Evolutionary conservation across 1,140 invertebrate genomes (phyloP).

Genomic region (Sogatella furcifera): DNA sequence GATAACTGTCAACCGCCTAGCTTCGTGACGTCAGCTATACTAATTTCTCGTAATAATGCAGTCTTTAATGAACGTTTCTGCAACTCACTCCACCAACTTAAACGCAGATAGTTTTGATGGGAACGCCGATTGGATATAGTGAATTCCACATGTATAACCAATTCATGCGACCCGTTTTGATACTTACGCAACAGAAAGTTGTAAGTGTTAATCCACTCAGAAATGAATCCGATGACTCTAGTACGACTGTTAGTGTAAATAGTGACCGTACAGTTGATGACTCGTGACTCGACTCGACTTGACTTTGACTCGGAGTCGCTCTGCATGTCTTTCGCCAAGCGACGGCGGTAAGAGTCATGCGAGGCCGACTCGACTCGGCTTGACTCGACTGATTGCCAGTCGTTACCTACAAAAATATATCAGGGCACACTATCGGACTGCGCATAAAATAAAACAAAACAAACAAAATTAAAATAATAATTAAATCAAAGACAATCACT

Average conservation of each 20-base stretch:
- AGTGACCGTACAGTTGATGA: slow-evolving; percentile 37
- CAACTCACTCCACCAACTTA: too few species aligned
- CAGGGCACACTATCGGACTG: background rate
- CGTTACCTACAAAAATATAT: background rate
- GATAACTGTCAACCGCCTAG: too few species aligned
- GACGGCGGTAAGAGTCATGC: too few species aligned
- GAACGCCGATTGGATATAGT: too few species aligned
- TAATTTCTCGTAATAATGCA: too few species aligned
- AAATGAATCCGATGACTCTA: slow-evolving; percentile 45
- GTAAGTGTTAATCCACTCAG: slow-evolving; percentile 52
- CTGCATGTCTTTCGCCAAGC: slow-evolving; percentile 9
- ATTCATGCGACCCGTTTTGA: too few species aligned
- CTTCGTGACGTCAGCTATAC: too few species aligned
- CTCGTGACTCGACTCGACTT: background rate
- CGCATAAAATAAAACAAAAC: background rate
- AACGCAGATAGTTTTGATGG: too few species aligned
- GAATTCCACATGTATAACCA: too few species aligned
- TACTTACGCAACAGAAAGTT: slow-evolving; percentile 47
- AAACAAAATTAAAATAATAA: background rate
- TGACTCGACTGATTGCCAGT: background rate
- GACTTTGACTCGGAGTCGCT: slow-evolving; percentile 3
- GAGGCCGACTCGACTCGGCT: background rate
- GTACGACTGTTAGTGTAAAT: slow-evolving; percentile 35
- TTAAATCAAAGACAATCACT: too few species aligned
- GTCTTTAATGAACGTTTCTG: too few species aligned